Evolutionary conservation across 2,888 invertebrate genomes (phyloP).

Genomic region (Drosophila acutilabella): DNA sequence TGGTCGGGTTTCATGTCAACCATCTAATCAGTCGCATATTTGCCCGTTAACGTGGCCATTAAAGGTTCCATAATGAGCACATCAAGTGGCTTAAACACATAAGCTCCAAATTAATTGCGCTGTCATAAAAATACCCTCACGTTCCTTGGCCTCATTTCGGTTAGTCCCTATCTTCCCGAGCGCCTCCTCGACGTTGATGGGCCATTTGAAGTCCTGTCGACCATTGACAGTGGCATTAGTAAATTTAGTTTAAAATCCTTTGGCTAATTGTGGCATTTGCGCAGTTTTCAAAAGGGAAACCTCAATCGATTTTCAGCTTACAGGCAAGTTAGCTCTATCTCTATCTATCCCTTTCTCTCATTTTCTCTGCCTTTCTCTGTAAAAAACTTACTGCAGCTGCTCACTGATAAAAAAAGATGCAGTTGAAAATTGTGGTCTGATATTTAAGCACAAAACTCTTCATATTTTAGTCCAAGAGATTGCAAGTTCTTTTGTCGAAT

Average conservation of each 20-base stretch:
- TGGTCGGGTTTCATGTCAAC: slow-evolving; percentile 1
- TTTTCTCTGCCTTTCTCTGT: no score
- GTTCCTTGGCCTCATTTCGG: slow-evolving; percentile 28
- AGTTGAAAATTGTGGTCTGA: no score
- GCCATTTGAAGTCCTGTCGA: slow-evolving; percentile 20
- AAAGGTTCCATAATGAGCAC: slow-evolving; percentile 74
- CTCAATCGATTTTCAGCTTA: slow-evolving; percentile 58
- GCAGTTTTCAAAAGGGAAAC: slow-evolving; percentile 33
- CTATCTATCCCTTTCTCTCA: no score
- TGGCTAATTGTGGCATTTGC: slow-evolving; percentile 71
- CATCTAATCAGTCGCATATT: slow-evolving; percentile 78
- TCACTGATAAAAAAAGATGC: no score
- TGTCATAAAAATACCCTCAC: slow-evolving; percentile 79
- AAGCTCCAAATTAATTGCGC: slow-evolving; percentile 80
- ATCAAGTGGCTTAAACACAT: slow-evolving; percentile 80
- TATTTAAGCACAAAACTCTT: no score
- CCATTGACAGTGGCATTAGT: slow-evolving; percentile 51
- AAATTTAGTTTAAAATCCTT: slow-evolving; percentile 53
- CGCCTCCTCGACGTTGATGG: background rate
- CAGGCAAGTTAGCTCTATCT: background rate
- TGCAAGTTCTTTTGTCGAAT: no score
- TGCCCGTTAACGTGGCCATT: slow-evolving; percentile 73
- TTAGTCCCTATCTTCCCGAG: background rate
- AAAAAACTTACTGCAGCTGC: no score
- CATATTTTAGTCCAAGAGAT: no score